Evolutionary conservation across 2,888 invertebrate species (phyloP), one percentile per base, ranked within the genome.

Genomic region (Rhagophthalmus giganteus): DNA sequence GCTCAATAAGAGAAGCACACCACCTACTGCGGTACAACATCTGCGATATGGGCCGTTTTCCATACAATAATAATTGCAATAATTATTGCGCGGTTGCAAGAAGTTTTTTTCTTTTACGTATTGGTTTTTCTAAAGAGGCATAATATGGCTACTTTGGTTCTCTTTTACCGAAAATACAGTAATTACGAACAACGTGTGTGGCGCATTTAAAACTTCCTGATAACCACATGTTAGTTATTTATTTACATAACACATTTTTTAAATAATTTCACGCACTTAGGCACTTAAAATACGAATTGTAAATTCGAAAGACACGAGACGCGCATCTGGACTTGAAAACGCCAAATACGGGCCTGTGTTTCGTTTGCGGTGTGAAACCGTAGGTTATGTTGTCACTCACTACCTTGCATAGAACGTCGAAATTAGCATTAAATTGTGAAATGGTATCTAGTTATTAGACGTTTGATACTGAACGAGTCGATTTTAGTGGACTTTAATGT

Each of bases 1-100:
- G n/a, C 20, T 27, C 14, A 32, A 32, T 32, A 13, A 32, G 13
- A 14, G 9, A n/a, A n/a, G n/a, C n/a, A n/a, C n/a, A n/a, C n/a
- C 32, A 13, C 30, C 30, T 30, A 30, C 30, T 30, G 30, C 12
- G n/a, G 14, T 3, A 14, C 32, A 9, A 32, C 32, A 32, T 32
- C 32, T 32, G 32, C n/a, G 13, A n/a, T 32, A 32, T 9, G 32
- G 20, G 7, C 3, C 7, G 7, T 20, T 7, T 20, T 20, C 7
- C 7, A 20, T 20, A 20, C 20, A 20, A 20, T 5, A 5, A 5
- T 20, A 20, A 20, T 3, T 7, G 7, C 7, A 20, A 20, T 20
- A 20, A 20, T 20, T 20, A 20, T 7, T 20, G 20, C 20, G 7
- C 7, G 20, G 20, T 7, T 20, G 20, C 20, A 20, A 3, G 20